A percentile compares a stretch with the other conserved stretches of the same genome.
Evolutionary conservation across 2,797 vertebrate species (phyloP).

Genomic region (Lutjanus campechanus): DNA sequence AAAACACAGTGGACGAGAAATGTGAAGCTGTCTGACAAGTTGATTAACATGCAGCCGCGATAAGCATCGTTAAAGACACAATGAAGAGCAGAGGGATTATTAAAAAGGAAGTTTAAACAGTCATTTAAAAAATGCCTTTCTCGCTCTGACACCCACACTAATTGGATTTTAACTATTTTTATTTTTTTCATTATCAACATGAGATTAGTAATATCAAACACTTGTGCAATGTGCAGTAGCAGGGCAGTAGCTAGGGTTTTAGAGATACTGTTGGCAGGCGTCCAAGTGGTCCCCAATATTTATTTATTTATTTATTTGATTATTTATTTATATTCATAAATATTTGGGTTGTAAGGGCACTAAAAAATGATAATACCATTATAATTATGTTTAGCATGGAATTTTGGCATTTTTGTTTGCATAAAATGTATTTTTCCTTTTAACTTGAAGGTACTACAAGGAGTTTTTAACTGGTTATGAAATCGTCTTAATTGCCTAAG

Average conservation of each 20-base stretch:
- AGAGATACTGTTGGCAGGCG: neutral
- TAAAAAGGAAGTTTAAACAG: neutral
- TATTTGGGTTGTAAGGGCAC: no score
- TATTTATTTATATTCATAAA: no score
- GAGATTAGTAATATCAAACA: neutral
- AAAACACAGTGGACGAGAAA: neutral
- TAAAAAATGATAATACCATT: no score
- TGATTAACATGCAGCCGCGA: neutral
- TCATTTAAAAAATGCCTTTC: no score
- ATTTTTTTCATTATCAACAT: neutral
- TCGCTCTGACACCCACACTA: neutral
- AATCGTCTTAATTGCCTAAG: no score
- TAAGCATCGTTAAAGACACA: neutral
- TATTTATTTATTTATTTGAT: no score
- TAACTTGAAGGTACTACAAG: no score
- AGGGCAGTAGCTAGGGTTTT: neutral
- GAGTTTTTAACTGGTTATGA: no score
- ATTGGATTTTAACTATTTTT: no score
- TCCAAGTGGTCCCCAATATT: neutral
- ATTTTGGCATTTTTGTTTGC: no score
- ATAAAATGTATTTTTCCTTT: no score
- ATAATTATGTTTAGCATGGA: no score
- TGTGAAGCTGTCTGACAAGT: constrained; percentile 24
- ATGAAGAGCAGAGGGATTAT: neutral
- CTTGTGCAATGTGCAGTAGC: neutral